phyloP scores from a whole-genome alignment of 1,140 invertebrate genomes.

The Chionoecetes opilio region DNA sequence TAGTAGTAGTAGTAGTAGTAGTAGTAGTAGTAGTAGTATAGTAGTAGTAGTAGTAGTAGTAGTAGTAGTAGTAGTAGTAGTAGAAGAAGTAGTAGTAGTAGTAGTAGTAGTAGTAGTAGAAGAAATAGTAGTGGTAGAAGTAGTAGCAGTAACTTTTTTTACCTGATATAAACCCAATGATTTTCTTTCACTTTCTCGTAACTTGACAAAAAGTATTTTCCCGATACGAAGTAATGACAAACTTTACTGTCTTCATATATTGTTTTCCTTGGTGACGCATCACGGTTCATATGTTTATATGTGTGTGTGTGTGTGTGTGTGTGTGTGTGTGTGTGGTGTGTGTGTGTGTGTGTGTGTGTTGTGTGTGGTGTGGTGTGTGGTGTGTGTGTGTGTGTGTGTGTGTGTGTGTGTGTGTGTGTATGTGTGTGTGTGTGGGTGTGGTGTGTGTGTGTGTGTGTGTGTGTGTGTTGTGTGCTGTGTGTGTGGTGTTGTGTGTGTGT shows the following conservation, averaged over 20 bases:
- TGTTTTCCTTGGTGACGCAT: neutral
- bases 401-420: conserved; percentile 24
- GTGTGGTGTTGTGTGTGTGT: neutral
- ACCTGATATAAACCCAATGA: neutral
- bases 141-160: neutral
- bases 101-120: neutral
- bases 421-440: neutral
- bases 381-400: conserved; percentile 45
- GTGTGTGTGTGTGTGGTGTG: conserved; percentile 28
- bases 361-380: neutral
- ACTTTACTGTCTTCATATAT: neutral
- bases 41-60: too few species aligned
- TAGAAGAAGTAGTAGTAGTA: neutral
- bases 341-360: conserved; percentile 25
- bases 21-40: too few species aligned
- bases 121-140: neutral
- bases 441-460: conserved; percentile 12
- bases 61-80: too few species aligned
- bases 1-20: too few species aligned
- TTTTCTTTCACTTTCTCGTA: neutral
- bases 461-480: conserved; percentile 25
- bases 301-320: conserved; percentile 23
- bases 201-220: neutral
- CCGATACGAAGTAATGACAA: neutral
- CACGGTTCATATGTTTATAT: neutral